A percentile compares a stretch with the other conserved stretches of the same genome.
These are phyloP conservation scores for Aphaenogaster floridana DNA, from an alignment of 1,140 invertebrate genomes.

Conservation along the genomic window DNA sequence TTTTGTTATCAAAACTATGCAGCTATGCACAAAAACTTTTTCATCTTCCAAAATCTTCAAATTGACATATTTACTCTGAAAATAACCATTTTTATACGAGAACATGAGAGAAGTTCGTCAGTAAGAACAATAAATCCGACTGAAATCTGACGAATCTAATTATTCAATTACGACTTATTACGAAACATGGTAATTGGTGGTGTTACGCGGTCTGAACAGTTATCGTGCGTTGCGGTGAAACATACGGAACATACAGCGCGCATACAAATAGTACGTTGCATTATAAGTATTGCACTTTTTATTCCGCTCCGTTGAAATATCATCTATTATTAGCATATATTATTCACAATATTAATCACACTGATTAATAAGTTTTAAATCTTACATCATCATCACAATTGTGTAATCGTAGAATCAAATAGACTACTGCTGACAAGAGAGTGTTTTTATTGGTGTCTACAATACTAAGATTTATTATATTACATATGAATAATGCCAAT, in stretches of 20 bases:
- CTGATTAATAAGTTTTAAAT: constrained; percentile 14
- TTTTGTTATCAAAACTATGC: neutral
- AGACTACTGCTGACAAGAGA: neutral
- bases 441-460: neutral
- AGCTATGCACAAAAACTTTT: no score
- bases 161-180: constrained; percentile 40
- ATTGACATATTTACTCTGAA: neutral
- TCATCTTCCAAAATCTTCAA: neutral
- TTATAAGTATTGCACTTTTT: constrained; percentile 79
- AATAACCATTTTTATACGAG: constrained; percentile 38
- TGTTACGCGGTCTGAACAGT: constrained; percentile 25
- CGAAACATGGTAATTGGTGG: constrained; percentile 51
- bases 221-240: constrained; percentile 51
- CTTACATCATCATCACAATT: neutral
- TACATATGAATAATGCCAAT: neutral
- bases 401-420: neutral
- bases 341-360: constrained; percentile 50
- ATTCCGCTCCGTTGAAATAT: constrained; percentile 57
- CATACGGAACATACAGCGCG: constrained; percentile 66
- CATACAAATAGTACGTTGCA: constrained; percentile 75
- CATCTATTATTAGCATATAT: constrained; percentile 6
- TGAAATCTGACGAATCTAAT: constrained; percentile 59
- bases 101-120: constrained; percentile 27
- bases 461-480: constrained; percentile 1
- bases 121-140: neutral